These are phyloP conservation scores for Notechis scutatus DNA, from an alignment of 2,113 vertebrate species.

Conservation along the genomic window DNA sequence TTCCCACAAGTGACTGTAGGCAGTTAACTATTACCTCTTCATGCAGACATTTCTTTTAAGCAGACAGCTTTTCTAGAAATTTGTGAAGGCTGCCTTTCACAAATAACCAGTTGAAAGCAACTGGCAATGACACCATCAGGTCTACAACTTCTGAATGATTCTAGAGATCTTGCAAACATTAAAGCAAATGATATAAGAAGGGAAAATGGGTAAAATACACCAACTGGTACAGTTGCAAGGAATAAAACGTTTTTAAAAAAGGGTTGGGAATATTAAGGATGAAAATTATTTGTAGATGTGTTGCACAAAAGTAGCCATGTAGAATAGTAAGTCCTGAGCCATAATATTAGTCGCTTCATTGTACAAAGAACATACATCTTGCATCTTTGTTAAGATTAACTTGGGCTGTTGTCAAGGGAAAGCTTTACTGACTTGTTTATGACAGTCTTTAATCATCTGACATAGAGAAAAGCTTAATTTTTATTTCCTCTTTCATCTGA, in stretches of 20 bases:
- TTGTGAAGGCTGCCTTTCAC: not conserved
- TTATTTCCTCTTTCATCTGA: not conserved
- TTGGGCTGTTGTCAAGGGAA: not conserved
- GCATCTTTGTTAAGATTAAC: not conserved
- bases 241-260: not conserved
- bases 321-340: not conserved
- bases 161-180: not conserved
- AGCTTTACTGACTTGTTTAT: not conserved
- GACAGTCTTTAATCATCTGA: not conserved
- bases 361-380: not conserved
- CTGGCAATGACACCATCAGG: not conserved
- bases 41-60: not conserved
- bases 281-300: not conserved
- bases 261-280: not conserved
- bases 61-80: not conserved
- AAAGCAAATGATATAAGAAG: not conserved
- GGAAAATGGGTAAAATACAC: not conserved
- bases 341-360: not conserved
- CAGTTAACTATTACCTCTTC: not conserved
- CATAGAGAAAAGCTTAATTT: not conserved
- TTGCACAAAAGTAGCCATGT: not conserved
- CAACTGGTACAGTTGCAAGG: not conserved
- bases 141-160: not conserved
- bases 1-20: not conserved
- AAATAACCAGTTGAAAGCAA: not conserved